Percentiles rank a stretch among this genome's conserved stretches.
These are phyloP conservation scores for Morus bassanus DNA, from an alignment of 2,797 vertebrate genomes.

Conservation along the genomic window DNA sequence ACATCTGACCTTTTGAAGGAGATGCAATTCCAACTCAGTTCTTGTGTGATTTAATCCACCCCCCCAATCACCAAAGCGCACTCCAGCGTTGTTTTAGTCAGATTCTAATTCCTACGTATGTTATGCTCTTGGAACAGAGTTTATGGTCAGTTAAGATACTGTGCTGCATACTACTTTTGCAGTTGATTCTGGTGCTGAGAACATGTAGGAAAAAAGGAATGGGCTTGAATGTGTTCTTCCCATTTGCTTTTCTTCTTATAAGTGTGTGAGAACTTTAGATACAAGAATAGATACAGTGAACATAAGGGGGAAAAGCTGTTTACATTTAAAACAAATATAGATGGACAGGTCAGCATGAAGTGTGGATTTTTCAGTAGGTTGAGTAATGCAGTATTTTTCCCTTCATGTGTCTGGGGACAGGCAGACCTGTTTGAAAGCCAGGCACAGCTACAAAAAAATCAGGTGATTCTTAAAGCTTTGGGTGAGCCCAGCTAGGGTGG, in stretches of 20 bases:
- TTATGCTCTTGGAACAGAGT: not conserved
- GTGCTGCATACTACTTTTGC: not conserved
- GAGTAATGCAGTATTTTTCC: not conserved
- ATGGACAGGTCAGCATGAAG: not conserved
- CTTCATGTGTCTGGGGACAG: accelerated
- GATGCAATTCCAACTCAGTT: not conserved
- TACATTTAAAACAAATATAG: not conserved
- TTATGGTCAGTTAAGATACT: not conserved
- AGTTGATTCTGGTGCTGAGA: not conserved
- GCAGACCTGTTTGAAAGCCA: not conserved
- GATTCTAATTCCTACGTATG: accelerated
- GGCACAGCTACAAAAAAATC: not conserved
- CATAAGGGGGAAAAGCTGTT: not conserved
- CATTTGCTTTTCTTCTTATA: not conserved
- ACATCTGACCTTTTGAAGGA: not conserved
- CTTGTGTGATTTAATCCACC: not conserved
- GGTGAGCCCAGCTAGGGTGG: not conserved
- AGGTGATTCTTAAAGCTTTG: not conserved
- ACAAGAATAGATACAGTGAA: not conserved
- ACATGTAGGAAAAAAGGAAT: not conserved
- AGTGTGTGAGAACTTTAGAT: not conserved
- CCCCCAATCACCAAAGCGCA: not conserved
- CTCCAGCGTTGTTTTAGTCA: not conserved
- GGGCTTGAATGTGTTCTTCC: not conserved
- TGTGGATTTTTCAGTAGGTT: not conserved